Evolutionary conservation across 2,797 vertebrate genomes (phyloP).

Genomic region (Carduelis carduelis): DNA sequence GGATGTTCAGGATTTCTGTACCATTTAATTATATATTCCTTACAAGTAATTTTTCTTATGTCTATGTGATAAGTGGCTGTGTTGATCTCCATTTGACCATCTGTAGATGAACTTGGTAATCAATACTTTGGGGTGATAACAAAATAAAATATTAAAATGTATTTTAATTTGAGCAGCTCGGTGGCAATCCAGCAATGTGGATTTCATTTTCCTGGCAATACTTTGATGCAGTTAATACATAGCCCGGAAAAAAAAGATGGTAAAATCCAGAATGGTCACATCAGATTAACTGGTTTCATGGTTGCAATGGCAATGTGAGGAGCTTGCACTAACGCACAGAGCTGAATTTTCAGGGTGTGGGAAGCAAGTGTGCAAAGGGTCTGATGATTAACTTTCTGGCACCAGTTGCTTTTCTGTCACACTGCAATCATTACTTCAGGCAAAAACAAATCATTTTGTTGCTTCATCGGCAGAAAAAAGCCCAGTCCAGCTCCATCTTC

Average conservation of each 20-base stretch:
- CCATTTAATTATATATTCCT: neutral
- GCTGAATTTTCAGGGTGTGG: neutral
- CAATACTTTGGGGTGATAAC: neutral
- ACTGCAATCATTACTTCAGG: constrained; percentile 27
- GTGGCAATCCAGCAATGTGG: rapidly evolving
- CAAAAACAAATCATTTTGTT: constrained; percentile 39
- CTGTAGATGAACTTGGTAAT: neutral
- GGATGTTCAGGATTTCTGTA: neutral
- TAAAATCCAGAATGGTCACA: neutral
- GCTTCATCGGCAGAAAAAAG: constrained; percentile 30
- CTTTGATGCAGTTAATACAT: neutral
- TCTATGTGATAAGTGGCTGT: neutral
- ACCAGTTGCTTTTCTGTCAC: neutral
- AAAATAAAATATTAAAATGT: neutral
- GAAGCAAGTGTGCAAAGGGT: constrained; percentile 27
- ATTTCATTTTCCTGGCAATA: neutral
- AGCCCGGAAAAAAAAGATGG: neutral
- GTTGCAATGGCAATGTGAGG: neutral
- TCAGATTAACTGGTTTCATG: neutral
- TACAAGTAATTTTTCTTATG: neutral
- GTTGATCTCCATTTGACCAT: neutral
- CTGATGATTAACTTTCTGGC: constrained; percentile 45
- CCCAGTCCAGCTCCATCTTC: neutral
- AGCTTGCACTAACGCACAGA: neutral
- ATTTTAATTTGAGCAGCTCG: neutral